Conservation (phyloP, 2,797 vertebrate genomes). For the Channallabes apus region DNA sequence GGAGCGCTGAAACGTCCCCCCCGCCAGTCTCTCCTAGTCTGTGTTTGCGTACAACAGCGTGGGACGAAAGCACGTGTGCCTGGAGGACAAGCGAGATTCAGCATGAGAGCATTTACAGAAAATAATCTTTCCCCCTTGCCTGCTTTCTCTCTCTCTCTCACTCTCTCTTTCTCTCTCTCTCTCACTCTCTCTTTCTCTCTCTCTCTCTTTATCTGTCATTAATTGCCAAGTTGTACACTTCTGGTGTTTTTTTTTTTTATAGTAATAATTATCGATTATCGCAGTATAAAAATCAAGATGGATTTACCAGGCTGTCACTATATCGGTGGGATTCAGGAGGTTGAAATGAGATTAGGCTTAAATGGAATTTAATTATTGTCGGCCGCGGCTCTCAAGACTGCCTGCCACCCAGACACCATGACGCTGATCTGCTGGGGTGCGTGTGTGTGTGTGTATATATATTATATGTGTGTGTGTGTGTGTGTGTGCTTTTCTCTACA, state of each 20-base stretch:
- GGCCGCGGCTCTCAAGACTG: conserved; percentile 72
- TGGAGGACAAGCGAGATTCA: conserved; percentile 25
- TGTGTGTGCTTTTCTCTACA: conserved; percentile 16
- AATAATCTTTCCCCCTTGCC: conserved; percentile 10
- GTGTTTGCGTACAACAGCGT: conserved; percentile 37
- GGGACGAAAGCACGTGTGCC: conserved; percentile 34
- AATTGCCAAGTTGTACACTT: neutral
- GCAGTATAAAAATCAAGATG: conserved; percentile 74
- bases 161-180: conserved; percentile 31
- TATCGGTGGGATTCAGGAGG: conserved; percentile 69
- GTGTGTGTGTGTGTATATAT: conserved; percentile 27
- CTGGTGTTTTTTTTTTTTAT: conserved; percentile 72
- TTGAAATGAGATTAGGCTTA: conserved; percentile 80
- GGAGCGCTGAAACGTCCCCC: conserved; percentile 33
- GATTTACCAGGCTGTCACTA: conserved; percentile 77
- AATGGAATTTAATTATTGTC: conserved; percentile 83
- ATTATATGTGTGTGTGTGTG: conserved; percentile 24
- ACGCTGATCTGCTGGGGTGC: conserved; percentile 60
- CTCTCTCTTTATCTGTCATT: conserved; percentile 14
- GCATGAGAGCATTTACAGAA: conserved; percentile 20
- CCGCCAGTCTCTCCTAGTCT: conserved; percentile 21
- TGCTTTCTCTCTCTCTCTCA: conserved; percentile 28
- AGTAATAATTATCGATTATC: conserved; percentile 72
- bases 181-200: conserved; percentile 25
- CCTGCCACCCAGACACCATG: conserved; percentile 74